Conservation (phyloP, 2,888 invertebrate species). For the Aphodius sticticus region DNA sequence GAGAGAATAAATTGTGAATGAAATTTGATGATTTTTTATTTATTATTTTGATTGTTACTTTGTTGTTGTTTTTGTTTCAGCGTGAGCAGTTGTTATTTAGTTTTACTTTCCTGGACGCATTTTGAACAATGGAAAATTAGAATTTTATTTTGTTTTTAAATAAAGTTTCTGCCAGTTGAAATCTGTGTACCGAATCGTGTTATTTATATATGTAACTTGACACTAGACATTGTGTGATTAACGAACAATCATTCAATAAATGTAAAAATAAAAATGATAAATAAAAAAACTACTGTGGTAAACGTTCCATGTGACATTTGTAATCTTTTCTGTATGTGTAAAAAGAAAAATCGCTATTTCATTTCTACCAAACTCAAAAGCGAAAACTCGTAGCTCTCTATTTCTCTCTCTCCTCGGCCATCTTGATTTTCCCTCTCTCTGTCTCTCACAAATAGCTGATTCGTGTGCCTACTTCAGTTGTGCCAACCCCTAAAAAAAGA, state of each 20-base stretch:
- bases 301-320: slow-evolving; percentile 32
- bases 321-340: slow-evolving; percentile 9
- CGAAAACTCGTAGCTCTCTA: background rate
- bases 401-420: background rate
- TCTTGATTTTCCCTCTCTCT: background rate
- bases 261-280: slow-evolving; percentile 41
- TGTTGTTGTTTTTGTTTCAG: background rate
- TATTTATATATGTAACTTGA: slow-evolving; percentile 57
- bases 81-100: background rate
- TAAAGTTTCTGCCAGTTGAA: background rate
- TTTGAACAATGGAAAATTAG: too few species aligned
- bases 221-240: slow-evolving; percentile 54
- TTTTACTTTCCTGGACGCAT: background rate
- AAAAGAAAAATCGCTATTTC: background rate
- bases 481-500: slow-evolving; percentile 55
- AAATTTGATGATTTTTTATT: background rate
- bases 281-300: slow-evolving; percentile 46
- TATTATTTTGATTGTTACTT: background rate
- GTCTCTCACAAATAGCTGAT: slow-evolving; percentile 8
- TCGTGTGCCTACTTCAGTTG: slow-evolving; percentile 56
- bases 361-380: slow-evolving; percentile 8
- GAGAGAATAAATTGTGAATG: background rate
- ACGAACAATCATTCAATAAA: slow-evolving; percentile 54
- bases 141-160: background rate
- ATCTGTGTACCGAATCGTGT: slow-evolving; percentile 43